Conservation (phyloP, 2,888 invertebrate genomes). For the Schrankia costaestrigalis region DNA sequence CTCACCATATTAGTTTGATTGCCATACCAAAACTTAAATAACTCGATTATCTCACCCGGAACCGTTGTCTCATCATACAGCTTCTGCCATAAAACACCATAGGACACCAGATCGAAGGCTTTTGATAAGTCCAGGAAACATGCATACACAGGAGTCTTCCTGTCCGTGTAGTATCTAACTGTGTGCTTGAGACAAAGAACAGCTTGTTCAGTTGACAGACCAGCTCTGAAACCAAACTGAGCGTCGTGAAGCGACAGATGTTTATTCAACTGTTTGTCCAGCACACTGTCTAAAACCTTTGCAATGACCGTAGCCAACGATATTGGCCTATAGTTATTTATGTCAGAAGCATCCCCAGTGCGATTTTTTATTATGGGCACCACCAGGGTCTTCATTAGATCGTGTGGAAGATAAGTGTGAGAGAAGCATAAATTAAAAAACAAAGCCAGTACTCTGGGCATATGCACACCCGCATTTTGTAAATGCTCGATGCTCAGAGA, state of each 20-base stretch:
- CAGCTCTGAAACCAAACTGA: background rate
- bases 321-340: background rate
- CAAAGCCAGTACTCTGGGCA: background rate
- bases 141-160: background rate
- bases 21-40: too few species aligned
- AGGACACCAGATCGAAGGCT: background rate
- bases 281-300: background rate
- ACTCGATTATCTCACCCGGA: background rate
- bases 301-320: background rate
- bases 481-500: background rate
- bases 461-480: background rate
- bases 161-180: background rate
- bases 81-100: background rate
- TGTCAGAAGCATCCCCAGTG: background rate
- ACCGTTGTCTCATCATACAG: background rate
- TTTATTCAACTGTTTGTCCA: too few species aligned
- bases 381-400: background rate
- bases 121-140: background rate
- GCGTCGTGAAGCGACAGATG: background rate
- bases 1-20: too few species aligned
- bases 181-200: background rate
- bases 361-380: background rate
- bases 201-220: background rate
- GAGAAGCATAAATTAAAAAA: background rate
- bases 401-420: background rate